These are phyloP conservation scores for Hippocampus zosterae DNA, from an alignment of 2,113 vertebrate genomes.

Conservation along the genomic window DNA sequence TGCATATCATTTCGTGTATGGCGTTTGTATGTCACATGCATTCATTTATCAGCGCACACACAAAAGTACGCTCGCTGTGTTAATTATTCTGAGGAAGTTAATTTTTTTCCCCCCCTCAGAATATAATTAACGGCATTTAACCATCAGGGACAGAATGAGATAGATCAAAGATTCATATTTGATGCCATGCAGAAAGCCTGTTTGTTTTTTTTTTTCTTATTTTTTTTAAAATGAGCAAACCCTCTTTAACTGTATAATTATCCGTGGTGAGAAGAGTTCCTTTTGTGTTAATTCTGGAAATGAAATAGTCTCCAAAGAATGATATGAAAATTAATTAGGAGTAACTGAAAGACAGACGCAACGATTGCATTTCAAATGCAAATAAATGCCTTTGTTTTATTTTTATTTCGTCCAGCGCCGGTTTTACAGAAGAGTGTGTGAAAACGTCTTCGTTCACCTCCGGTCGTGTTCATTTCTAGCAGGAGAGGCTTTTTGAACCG, in stretches of 20 bases:
- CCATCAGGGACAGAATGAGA: slow-evolving; percentile 68
- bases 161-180: slow-evolving; percentile 75
- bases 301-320: slow-evolving; percentile 71
- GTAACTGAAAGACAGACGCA: slow-evolving; percentile 63
- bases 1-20: slow-evolving; percentile 26
- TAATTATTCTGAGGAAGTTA: slow-evolving; percentile 68
- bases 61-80: slow-evolving; percentile 49
- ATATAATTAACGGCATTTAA: slow-evolving; percentile 74
- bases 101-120: slow-evolving; percentile 49
- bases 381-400: slow-evolving; percentile 52
- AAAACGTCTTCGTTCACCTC: background rate
- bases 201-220: slow-evolving; percentile 24
- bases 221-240: slow-evolving; percentile 62
- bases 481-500: slow-evolving; percentile 15
- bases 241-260: slow-evolving; percentile 75
- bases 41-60: slow-evolving; percentile 52
- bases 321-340: slow-evolving; percentile 67
- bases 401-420: slow-evolving; percentile 19
- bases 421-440: slow-evolving; percentile 13
- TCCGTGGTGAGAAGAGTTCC: slow-evolving; percentile 62
- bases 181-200: slow-evolving; percentile 68
- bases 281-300: slow-evolving; percentile 70
- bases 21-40: slow-evolving; percentile 60
- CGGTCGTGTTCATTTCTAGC: slow-evolving; percentile 16
- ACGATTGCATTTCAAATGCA: slow-evolving; percentile 65